These are phyloP conservation scores for Acanthosepion esculentum DNA, from an alignment of 2,888 invertebrate genomes.

Conservation along the genomic window DNA sequence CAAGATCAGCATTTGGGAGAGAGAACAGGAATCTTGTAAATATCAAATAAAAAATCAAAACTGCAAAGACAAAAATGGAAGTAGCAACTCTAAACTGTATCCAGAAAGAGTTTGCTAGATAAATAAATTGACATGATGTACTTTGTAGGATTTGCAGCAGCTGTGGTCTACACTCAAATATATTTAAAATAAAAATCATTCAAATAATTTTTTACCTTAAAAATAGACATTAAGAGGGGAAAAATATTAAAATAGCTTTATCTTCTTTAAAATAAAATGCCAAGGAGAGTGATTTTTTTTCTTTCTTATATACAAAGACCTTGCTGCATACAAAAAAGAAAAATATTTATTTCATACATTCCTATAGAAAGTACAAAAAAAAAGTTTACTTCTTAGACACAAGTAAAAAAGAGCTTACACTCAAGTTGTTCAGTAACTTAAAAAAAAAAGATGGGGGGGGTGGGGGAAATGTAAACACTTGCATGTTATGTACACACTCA, in stretches of 20 bases:
- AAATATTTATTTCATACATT: conserved; percentile 5
- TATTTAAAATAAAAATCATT: conserved; percentile 6
- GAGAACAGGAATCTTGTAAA: conserved; percentile 17
- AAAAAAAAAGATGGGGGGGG: neutral
- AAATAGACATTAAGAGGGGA: neutral
- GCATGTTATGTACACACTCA: conserved; percentile 35
- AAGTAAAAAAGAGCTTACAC: conserved; percentile 21
- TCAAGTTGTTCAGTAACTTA: conserved; percentile 14
- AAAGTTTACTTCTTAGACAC: neutral
- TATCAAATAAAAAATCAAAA: neutral
- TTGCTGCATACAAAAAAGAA: neutral
- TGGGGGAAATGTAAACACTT: neutral
- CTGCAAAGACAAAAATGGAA: conserved; percentile 8
- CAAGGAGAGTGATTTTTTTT: neutral
- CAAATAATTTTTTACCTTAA: neutral
- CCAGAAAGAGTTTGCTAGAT: neutral
- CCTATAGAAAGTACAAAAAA: conserved; percentile 21
- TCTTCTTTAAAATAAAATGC: neutral
- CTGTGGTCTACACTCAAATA: neutral
- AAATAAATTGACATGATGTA: conserved; percentile 33
- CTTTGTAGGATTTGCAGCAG: conserved; percentile 18
- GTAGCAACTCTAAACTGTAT: neutral
- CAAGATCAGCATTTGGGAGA: neutral
- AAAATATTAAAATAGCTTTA: neutral
- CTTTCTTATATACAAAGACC: neutral